A percentile compares a stretch with the other conserved stretches of the same genome.
phyloP scores from a whole-genome alignment of 2,113 vertebrate species.

The Sus scrofa region T2T-Sscrofa CM000826.6:103808001-103808500 shows the following conservation, averaged over 20 bases:
- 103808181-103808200: not conserved
- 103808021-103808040: not conserved
- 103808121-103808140: not conserved
- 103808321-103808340: not conserved
- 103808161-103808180: not conserved
- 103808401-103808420: not conserved
- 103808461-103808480: not conserved
- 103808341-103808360: not conserved
- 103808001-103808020: not conserved
- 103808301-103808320: not conserved
- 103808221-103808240: not conserved
- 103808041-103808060: not conserved
- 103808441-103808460: not conserved
- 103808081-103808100: slow-evolving; percentile 33
- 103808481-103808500: not conserved
- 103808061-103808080: not conserved
- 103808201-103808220: not conserved
- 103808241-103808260: not conserved
- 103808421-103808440: not conserved
- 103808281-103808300: not conserved
- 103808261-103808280: not conserved
- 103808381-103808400: not conserved
- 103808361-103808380: not conserved
- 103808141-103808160: slow-evolving; percentile 18
- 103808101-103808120: not conserved